Percentiles rank a stretch among this genome's conserved stretches.
Conservation (phyloP, 1,140 invertebrate species). For the Oryctes rhinoceros region DNA sequence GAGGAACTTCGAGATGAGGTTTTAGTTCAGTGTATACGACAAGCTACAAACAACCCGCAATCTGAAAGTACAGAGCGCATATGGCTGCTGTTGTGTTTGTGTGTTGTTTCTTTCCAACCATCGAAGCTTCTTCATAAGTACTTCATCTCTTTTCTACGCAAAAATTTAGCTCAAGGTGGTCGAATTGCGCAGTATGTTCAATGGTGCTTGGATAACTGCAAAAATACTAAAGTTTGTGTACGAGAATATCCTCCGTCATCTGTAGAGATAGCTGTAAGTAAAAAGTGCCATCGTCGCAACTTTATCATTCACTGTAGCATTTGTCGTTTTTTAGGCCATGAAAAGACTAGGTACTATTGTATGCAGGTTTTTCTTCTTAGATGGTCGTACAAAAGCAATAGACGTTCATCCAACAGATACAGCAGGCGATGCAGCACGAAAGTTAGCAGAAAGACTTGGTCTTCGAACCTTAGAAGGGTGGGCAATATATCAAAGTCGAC, state of each 20-base stretch:
- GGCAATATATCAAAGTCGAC: constrained; percentile 90
- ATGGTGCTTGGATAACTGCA: constrained; percentile 93
- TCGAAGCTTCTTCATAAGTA: constrained; percentile 86
- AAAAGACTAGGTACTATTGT: constrained; percentile 90
- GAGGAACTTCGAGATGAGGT: constrained; percentile 91
- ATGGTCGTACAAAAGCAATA: constrained; percentile 94
- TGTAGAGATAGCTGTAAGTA: constrained; percentile 89
- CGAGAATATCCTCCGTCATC: constrained; percentile 88
- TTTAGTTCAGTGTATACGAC: constrained; percentile 86
- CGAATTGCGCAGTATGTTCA: constrained; percentile 87
- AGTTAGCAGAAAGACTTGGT: constrained; percentile 89
- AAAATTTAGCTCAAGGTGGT: constrained; percentile 75
- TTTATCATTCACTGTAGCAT: too few species aligned
- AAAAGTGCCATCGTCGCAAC: neutral
- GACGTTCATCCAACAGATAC: constrained; percentile 95
- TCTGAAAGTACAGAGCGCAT: constrained; percentile 80
- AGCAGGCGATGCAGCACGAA: constrained; percentile 86
- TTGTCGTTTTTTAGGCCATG: constrained; percentile 74
- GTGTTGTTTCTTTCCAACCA: constrained; percentile 91
- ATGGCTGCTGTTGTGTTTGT: constrained; percentile 89
- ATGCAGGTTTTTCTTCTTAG: constrained; percentile 94
- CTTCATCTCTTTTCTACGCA: constrained; percentile 80
- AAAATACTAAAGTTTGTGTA: constrained; percentile 83
- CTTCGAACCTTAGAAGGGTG: constrained; percentile 87
- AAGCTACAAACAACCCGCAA: constrained; percentile 86